Base-by-base conservation (phyloP, 2,113 vertebrate species). In the Oceanites oceanicus region DNA sequence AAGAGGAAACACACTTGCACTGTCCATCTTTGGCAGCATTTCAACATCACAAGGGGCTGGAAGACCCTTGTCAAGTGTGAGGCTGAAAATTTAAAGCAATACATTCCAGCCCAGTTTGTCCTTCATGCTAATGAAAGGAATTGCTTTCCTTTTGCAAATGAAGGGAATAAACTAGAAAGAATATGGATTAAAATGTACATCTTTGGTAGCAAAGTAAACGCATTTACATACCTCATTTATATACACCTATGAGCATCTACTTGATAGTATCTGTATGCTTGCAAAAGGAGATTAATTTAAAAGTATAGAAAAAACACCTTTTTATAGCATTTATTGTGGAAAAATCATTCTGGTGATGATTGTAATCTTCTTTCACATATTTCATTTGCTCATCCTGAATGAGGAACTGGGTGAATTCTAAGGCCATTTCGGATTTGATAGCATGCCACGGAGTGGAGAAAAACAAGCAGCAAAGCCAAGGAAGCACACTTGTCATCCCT, bases 401-500 rank as follows among this genome's bases (percentile, higher is more conserved):
- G 72, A 93, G 44, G 47, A 56, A 52, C 47, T 62, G 15, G 15
- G 30, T 77, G 62, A 89, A 73, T 95, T 97, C 53, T 92, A 42
- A 88, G 86, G 65, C 32, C 89, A 5, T 82, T 95, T 95, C 34
- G 11, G 30, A 76, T 94, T 66, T 91, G 92, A 61, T 52, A 91
- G 23, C 11, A 40, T 90, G 58, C 73, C 77, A 80, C 30, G 32
- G 20, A 44, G 20, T 6, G 65, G 74, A 96, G 9, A 42, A 90
- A 95, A 97, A 85, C 56, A 90, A 82, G 59, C 50, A 74, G 32
- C 78, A 75, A 58, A 72, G 82, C 55, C 92, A 84, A 75, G 76
- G 49, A 82, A 68, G 27, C 72, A 66, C 70, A 34, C 66, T 88
- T 87, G 71, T 49, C 74, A 92, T 93, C 25, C 52, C 25, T 82